Percentiles rank a stretch among this genome's conserved stretches.
These are phyloP conservation scores for Elephantulus edwardii DNA, from an alignment of 2,113 vertebrate genomes.

Conservation along the genomic window DNA sequence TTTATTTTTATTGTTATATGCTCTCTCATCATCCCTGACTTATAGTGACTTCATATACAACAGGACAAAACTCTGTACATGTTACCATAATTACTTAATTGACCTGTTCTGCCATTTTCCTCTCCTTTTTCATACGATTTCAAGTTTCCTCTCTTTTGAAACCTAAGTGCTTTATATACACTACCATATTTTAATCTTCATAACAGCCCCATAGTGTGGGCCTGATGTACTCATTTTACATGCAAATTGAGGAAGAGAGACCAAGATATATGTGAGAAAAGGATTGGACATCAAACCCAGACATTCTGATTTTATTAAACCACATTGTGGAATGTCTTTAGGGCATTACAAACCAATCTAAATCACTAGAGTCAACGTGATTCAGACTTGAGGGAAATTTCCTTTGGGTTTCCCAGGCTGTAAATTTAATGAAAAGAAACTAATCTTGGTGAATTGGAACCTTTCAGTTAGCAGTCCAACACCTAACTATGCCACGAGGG, in stretches of 20 bases:
- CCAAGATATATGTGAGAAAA: background rate
- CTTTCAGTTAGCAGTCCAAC: no score
- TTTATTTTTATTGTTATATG: background rate
- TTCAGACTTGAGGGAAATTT: no score
- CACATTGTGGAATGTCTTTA: background rate
- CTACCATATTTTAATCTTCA: background rate
- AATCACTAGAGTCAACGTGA: background rate
- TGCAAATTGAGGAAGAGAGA: background rate
- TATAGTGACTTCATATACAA: no score
- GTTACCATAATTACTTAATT: background rate
- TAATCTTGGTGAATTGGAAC: no score
- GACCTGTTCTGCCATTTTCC: background rate
- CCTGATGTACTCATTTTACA: background rate
- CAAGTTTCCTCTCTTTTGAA: background rate
- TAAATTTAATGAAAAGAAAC: no score
- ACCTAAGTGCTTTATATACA: background rate
- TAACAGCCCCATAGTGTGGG: background rate
- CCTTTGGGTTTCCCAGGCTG: no score
- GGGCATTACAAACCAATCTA: background rate
- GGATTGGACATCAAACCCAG: background rate
- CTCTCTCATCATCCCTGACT: background rate
- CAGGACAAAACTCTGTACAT: no score
- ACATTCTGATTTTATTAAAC: background rate
- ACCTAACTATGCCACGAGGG: no score
- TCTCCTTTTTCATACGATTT: background rate